Percentiles rank a stretch among this genome's conserved stretches.
Evolutionary conservation across 2,888 invertebrate species (phyloP).

Genomic region (Dicycla oo): DNA sequence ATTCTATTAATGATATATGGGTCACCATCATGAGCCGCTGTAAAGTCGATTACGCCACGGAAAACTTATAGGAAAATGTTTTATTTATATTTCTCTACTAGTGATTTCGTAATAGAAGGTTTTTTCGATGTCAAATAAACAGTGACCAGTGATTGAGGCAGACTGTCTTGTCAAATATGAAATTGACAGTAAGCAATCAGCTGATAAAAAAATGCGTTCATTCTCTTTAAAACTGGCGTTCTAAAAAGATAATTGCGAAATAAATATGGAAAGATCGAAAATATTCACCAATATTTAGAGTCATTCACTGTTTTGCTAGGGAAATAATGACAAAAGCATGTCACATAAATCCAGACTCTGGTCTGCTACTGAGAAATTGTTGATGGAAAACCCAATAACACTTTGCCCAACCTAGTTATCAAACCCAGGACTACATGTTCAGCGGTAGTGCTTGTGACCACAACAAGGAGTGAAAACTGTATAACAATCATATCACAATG

Average conservation of each 20-base stretch:
- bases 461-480: not conserved
- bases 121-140: slow-evolving; percentile 53
- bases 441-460: not conserved
- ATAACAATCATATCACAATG: too few relatives aligned
- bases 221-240: too few relatives aligned
- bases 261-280: too few relatives aligned
- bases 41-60: slow-evolving; percentile 65
- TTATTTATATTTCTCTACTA: slow-evolving; percentile 47
- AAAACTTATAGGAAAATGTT: slow-evolving; percentile 70
- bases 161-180: slow-evolving; percentile 24
- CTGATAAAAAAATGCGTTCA: slow-evolving; percentile 54
- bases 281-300: not conserved
- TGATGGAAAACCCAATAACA: not conserved
- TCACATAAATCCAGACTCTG: not conserved
- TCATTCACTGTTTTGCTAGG: not conserved
- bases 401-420: not conserved
- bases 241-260: too few relatives aligned
- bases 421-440: not conserved
- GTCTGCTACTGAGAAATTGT: not conserved
- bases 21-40: slow-evolving; percentile 63
- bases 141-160: not conserved
- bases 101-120: slow-evolving; percentile 79
- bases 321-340: not conserved
- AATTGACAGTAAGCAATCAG: slow-evolving; percentile 59
- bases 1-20: slow-evolving; percentile 61